Base-by-base conservation (phyloP, 2,113 vertebrate genomes). In the Nyctibius bracteatus region DNA sequence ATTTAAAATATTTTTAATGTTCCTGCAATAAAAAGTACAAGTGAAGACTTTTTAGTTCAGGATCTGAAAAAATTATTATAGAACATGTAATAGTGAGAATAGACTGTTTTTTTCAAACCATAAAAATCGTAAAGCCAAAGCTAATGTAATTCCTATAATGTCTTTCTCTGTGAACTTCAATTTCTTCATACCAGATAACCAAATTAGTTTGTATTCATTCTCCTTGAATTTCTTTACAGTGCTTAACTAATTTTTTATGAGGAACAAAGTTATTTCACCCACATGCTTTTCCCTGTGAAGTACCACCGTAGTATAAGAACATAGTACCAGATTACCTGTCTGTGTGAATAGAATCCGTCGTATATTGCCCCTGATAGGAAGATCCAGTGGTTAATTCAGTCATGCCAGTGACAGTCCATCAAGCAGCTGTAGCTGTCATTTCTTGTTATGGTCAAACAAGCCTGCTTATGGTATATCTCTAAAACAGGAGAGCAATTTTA, bases 281-380 rank as follows among this genome's bases (percentile, higher is more conserved):
- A 14, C 14, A 23, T 81, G 62, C 24, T 58, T 9, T 49, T 74
- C 20, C 20, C 18, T 74, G 41, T 62, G 49, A 63, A 46, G 2
- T 35, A 13, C 84, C 28, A 63, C 12, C 51, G 78, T 65, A 52
- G 65, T 13, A 44, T 61, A 54, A 88, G n/a, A 84, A 33, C 11
- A 44, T 27, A 55, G 16, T 61, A 33, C 23, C 46, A 31, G 17
- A 27, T 21, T 35, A 59, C 18, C 5, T 54, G 14, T 19, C 19
- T 0, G 0, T 28, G 18, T 55, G 33, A 85, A 23, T 3, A 68
- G 37, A 58, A 44, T 49, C 37, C 2, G 0, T 39, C 72, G 17
- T 66, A 19, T 49, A 66, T 62, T 68, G 25, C 20, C 28, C 58
- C 41, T 2, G 9, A 6, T 16, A 65, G 37, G 37, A 66, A 91